phyloP scores from a whole-genome alignment of 2,113 vertebrate species.

The Poeciliopsis occidentalis region DNA sequence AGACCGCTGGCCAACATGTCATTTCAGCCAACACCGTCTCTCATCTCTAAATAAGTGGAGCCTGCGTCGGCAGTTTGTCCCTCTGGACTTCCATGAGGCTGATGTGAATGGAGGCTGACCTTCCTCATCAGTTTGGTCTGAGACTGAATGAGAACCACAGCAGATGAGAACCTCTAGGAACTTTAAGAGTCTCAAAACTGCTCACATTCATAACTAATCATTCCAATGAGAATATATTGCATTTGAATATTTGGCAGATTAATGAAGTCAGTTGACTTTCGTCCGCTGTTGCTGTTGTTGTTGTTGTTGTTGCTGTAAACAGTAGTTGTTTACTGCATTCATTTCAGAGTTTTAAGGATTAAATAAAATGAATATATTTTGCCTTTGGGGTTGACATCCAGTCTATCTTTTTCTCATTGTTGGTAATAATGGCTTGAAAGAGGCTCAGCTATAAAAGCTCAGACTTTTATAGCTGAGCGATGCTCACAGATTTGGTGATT shows the following conservation, averaged over 20 bases:
- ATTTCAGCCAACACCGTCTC: conserved; percentile 40
- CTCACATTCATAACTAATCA: no score
- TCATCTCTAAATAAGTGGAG: conserved; percentile 61
- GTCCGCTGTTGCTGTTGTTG: not conserved
- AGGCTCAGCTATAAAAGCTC: no score
- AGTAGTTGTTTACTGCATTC: not conserved
- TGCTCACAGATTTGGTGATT: not conserved
- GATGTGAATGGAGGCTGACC: conserved; percentile 13
- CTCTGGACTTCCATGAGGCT: conserved; percentile 18
- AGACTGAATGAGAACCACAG: conserved; percentile 8
- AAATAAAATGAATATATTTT: no score
- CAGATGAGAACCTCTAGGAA: no score
- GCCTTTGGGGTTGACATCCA: no score
- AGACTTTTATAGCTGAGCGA: not conserved
- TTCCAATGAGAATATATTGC: no score
- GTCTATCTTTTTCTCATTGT: no score
- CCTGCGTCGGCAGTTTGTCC: conserved; percentile 32
- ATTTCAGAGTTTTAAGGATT: no score
- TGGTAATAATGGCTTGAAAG: no score
- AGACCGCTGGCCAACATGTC: conserved; percentile 44
- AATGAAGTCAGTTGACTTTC: not conserved
- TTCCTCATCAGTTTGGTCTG: conserved; percentile 27
- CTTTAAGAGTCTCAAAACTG: no score
- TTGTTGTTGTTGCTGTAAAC: not conserved
- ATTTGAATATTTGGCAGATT: no score